Percentiles rank a stretch among this genome's conserved stretches.
These are phyloP conservation scores for Tragopan temminckii DNA, from an alignment of 2,797 vertebrate species.

Conservation along the genomic window DNA sequence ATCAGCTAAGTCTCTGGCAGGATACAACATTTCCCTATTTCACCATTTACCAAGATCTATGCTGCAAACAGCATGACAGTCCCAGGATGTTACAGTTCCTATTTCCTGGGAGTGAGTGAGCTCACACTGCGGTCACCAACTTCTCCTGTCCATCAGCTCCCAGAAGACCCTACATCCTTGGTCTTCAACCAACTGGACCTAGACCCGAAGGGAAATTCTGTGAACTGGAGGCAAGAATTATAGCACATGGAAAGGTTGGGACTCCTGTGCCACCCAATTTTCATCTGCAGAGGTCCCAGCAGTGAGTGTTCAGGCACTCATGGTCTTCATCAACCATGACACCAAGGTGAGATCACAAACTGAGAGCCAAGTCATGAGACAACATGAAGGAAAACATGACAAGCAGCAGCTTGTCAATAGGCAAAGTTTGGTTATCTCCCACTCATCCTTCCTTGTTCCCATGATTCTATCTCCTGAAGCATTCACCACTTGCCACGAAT, in stretches of 20 bases:
- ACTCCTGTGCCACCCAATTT: background rate
- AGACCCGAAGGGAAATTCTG: background rate
- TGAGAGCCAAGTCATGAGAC: rapidly evolving
- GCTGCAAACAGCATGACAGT: background rate
- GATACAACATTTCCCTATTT: background rate
- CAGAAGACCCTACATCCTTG: background rate
- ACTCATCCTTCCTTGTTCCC: background rate
- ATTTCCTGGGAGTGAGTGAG: background rate
- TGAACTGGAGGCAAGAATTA: background rate
- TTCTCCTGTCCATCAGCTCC: background rate
- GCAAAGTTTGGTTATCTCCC: background rate
- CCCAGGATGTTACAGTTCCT: rapidly evolving
- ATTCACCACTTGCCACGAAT: background rate
- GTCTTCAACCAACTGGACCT: background rate
- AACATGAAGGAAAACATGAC: background rate
- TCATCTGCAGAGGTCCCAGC: background rate
- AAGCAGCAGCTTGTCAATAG: background rate
- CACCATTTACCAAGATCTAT: background rate
- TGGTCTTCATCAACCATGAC: background rate
- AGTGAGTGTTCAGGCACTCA: rapidly evolving
- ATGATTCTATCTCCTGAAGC: background rate
- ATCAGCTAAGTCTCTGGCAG: background rate
- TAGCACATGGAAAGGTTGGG: background rate
- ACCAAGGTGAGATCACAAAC: background rate
- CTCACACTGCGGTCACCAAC: rapidly evolving